Conservation (phyloP, 2,888 invertebrate genomes). For the Romanomermis culicivorax region DNA sequence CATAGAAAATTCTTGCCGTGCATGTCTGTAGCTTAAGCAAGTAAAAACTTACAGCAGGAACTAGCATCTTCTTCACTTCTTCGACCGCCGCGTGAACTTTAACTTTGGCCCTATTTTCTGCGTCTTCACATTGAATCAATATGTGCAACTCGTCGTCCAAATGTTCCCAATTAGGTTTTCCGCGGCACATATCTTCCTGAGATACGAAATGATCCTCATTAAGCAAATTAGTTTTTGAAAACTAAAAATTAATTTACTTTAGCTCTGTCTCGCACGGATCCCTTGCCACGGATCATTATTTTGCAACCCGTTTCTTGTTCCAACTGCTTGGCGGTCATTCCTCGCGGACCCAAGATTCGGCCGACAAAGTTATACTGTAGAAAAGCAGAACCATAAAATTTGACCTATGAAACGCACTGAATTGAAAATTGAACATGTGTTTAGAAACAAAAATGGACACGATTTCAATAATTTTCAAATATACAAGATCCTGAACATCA, state of each 20-base stretch:
- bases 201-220: conserved; percentile 32
- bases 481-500: too few relatives aligned
- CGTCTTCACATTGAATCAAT: conserved; percentile 89
- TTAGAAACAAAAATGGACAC: too few relatives aligned
- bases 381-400: conserved; percentile 34
- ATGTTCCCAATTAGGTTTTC: conserved; percentile 99
- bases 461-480: too few relatives aligned
- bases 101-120: conserved; percentile 76
- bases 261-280: conserved; percentile 97
- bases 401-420: too few relatives aligned
- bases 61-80: conserved; percentile 87
- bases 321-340: conserved; percentile 96
- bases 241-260: conserved; percentile 45
- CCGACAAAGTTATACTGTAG: conserved; percentile 98
- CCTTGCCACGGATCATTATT: conserved; percentile 98
- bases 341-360: conserved; percentile 86
- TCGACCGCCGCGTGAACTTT: conserved; percentile 84
- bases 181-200: conserved; percentile 93
- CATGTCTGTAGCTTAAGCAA: too few relatives aligned
- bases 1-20: too few relatives aligned
- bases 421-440: too few relatives aligned
- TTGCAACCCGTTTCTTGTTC: conserved; percentile 98
- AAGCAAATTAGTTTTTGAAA: background rate
- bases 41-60: conserved; percentile 53
- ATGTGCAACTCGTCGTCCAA: conserved; percentile 92